phyloP scores from a whole-genome alignment of 2,797 vertebrate species.

The Iguana delicatissima region DNA sequence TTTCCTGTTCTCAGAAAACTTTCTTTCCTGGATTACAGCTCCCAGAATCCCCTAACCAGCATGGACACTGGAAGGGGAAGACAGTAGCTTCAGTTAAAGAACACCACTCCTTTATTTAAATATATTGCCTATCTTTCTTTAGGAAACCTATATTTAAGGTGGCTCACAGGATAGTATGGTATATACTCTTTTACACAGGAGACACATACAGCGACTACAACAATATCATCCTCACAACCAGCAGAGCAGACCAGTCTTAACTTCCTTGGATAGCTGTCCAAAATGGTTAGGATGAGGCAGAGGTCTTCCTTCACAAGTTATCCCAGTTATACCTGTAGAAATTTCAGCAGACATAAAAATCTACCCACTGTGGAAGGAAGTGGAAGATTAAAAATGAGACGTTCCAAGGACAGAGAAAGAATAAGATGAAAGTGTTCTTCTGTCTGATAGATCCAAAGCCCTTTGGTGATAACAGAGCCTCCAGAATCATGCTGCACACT shows the following conservation, averaged over 20 bases:
- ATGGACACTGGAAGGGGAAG: not conserved
- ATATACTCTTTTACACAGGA: not conserved
- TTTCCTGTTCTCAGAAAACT: no score
- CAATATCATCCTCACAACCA: not conserved
- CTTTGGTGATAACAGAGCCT: not conserved
- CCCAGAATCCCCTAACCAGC: not conserved
- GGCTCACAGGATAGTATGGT: not conserved
- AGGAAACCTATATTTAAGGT: not conserved
- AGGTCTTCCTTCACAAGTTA: not conserved
- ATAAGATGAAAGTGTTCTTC: not conserved
- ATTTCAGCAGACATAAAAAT: not conserved
- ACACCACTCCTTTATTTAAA: not conserved
- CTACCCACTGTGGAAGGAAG: not conserved
- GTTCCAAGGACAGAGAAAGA: not conserved
- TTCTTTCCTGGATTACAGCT: not conserved
- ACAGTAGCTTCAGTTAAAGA: not conserved
- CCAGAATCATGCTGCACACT: not conserved
- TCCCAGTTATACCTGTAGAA: not conserved
- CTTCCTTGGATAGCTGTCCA: not conserved
- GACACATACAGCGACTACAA: not conserved
- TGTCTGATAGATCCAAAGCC: not conserved
- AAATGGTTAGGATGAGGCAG: not conserved
- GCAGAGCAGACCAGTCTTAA: not conserved
- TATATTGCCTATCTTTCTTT: not conserved
- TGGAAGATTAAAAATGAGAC: not conserved